phyloP scores from a whole-genome alignment of 2,888 invertebrate species.

The Troglohyphantes excavatus region DNA sequence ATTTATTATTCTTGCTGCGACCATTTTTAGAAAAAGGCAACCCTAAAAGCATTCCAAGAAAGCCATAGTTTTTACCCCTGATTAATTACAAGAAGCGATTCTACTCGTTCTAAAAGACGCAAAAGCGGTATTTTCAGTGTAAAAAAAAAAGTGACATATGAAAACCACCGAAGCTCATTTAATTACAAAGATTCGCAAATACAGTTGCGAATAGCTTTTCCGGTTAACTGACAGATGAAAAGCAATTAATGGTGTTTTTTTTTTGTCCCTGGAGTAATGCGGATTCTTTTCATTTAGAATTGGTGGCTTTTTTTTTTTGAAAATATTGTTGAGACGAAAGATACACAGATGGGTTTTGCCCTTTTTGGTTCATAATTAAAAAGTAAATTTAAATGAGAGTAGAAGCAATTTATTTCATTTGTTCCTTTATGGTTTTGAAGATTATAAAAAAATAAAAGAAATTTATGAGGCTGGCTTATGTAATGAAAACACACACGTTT shows the following conservation, averaged over 20 bases:
- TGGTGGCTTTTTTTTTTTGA: neutral
- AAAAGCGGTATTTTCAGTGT: neutral
- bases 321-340: neutral
- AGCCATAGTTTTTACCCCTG: neutral
- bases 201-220: neutral
- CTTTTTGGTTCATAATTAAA: neutral
- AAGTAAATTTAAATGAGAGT: neutral
- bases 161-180: neutral
- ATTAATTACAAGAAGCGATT: neutral
- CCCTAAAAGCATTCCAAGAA: neutral
- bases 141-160: neutral
- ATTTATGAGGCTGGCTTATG: too few relatives aligned
- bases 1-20: too few relatives aligned
- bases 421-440: neutral
- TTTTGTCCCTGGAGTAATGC: conserved; percentile 4
- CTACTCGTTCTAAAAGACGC: neutral
- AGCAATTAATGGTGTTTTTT: neutral
- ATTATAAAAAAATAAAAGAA: neutral
- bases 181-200: conserved; percentile 4
- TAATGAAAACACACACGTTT: neutral
- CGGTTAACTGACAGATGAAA: conserved; percentile 1
- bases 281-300: neutral
- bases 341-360: neutral
- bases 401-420: neutral
- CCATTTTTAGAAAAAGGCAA: neutral